Base-by-base conservation (phyloP, 2,888 invertebrate species). In the Vanessa cardui region DNA sequence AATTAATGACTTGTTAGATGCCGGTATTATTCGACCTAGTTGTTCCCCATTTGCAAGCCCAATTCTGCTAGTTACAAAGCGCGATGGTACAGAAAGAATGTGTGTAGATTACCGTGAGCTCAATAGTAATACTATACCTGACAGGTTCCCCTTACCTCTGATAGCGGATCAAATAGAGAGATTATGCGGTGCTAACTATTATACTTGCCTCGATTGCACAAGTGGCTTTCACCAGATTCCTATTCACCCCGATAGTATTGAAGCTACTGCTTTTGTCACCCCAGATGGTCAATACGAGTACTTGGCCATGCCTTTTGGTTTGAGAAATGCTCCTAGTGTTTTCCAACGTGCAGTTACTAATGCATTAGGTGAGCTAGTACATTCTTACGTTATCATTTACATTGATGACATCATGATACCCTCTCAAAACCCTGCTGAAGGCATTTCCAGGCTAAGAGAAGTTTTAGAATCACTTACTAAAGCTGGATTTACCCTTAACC, bases 31-130 rank as follows among this genome's bases (percentile, higher is more conserved):
- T 18, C 21, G 69, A 6, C 54, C 59, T 6, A 73, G 73, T 58
- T 47, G 7, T 2, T 73, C 73, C 0, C 73, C 73, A 2, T 72
- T 68, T 20, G 54, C 73, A 0, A 72, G 72, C 33, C 73, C 74
- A 0, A 58, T 67, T 8, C 60, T 73, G 0, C 21, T 74, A 8
- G 70, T 72, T 1, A 69, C 66, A 15, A 74, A 73, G 45, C 16
- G 16, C 7, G 54, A 54, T n/a, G 54, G 54, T 4, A 31, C 56
- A 8, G 56, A 56, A 6, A 7, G 72, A 20, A 62, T 72, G 60
- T 72, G 71, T 21, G 63, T 71, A 1, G 74, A 74, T 18, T 73
- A 68, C 46, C 31, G 73, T 16, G 73, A 72, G n/a, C 31, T 74
- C 7, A 74, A 74, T 33, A 16, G 49, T 15, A 71, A 71, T 46